Evolutionary conservation across 1,140 invertebrate genomes (phyloP), one percentile per base, ranked within the genome.

Genomic region (Cheumatopsyche charites): DNA sequence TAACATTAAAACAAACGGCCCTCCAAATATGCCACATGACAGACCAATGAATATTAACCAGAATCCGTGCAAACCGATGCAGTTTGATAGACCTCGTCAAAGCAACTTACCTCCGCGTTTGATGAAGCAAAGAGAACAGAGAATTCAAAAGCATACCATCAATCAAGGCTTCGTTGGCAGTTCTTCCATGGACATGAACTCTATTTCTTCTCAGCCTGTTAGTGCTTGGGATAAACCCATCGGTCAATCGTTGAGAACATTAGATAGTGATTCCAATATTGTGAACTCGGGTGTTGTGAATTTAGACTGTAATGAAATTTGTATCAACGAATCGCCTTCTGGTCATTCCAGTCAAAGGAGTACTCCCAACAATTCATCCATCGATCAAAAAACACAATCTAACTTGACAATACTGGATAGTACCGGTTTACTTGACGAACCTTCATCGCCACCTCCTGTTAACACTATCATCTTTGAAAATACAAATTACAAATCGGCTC

Each of bases 391-490:
- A 52, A 17, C 78, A 21, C 78, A 79, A 7, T 62, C 77, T 58
- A 76, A 12, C 71, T 78, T 69, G 71, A 74, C 63, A 77, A 79
- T 78, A 26, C 66, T 78, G 69, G 80, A 81, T 76, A 87, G 84
- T 79, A 82, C 69, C 77, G 85, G 85, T 65, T 85, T 89, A 19
- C 78, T 89, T n/a, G 91, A 93, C 79, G 90, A 90, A 5, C 86
- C 89, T 0, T 86, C 89, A 0, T 90, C 90, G 4, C 92, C 93
- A 0, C 55, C 55, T 5, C 92, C 93, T 0, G 92, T 95, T 13
- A 91, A 94, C 78, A 96, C 94, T 0, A 91, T 96, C 41, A 94
- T 96, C 70, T 96, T 96, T 79, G 94, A 96, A 79, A 96, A 96
- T 80, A 95, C 93, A 0, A 95, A 95, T 79, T 95, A 92, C 78